Conservation (phyloP, 2,797 vertebrate species). For the Alosa sapidissima region DNA sequence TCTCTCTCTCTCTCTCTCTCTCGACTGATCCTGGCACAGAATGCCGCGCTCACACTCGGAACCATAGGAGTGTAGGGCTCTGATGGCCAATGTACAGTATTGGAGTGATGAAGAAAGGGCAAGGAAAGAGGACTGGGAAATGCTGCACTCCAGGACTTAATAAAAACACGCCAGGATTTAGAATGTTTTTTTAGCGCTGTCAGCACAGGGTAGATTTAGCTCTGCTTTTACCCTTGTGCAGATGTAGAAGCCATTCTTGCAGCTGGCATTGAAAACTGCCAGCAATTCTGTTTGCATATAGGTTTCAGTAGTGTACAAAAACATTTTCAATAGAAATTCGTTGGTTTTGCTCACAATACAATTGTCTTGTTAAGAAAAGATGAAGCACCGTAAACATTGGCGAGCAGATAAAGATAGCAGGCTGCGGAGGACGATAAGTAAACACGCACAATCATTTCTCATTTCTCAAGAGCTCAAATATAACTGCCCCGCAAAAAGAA, state of each 20-base stretch:
- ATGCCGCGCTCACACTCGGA: not conserved
- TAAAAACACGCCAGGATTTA: not conserved
- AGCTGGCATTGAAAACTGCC: not conserved
- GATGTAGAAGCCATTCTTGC: not conserved
- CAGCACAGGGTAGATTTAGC: not conserved
- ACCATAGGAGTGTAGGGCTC: not conserved
- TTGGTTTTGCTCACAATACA: not conserved
- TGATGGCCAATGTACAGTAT: not conserved
- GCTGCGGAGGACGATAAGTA: not conserved
- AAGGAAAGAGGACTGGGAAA: not conserved
- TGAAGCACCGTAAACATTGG: not conserved
- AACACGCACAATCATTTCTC: not conserved
- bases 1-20: too few species aligned
- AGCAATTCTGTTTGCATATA: conserved; percentile 1
- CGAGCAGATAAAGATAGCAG: not conserved
- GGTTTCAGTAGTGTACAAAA: not conserved
- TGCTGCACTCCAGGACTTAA: not conserved
- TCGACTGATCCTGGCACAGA: not conserved
- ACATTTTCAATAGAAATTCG: too few species aligned
- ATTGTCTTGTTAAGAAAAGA: not conserved
- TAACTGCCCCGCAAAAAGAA: not conserved
- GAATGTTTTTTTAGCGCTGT: not conserved
- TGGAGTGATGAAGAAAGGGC: conserved; percentile 6
- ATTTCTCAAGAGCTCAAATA: not conserved
- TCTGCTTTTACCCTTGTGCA: not conserved